Conservation (phyloP, 2,888 invertebrate genomes). For the Acanthacorydalis orientalis region DNA sequence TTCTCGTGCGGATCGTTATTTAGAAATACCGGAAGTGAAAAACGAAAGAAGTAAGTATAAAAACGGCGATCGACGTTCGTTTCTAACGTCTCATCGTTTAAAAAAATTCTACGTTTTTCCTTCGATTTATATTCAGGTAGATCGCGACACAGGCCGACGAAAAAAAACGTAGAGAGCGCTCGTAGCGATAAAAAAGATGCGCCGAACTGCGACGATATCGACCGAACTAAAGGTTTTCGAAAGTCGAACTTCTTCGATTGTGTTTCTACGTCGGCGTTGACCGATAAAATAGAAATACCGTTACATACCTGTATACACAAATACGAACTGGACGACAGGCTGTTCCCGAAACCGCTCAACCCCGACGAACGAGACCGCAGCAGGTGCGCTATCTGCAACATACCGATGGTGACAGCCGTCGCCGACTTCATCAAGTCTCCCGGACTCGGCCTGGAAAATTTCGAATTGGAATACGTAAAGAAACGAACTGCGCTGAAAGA, state of each 20-base stretch:
- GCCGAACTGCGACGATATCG: constrained; percentile 7
- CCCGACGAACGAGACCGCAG: constrained; percentile 28
- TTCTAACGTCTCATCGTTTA: too few relatives aligned
- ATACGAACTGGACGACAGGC: constrained; percentile 36
- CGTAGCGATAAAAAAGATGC: background rate
- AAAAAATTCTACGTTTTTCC: too few relatives aligned
- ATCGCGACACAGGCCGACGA: too few relatives aligned
- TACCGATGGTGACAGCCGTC: constrained; percentile 20
- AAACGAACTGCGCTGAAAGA: background rate
- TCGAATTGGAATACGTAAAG: constrained; percentile 1
- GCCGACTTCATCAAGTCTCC: background rate
- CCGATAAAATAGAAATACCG: constrained; percentile 14
- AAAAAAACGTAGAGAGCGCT: background rate
- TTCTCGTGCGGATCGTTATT: background rate
- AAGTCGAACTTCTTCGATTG: constrained; percentile 41
- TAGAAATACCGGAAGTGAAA: background rate
- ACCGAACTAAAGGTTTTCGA: constrained; percentile 28
- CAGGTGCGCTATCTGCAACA: constrained; percentile 32
- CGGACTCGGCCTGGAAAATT: background rate
- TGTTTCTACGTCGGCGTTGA: constrained; percentile 31
- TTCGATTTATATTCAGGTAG: too few relatives aligned
- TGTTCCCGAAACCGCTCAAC: constrained; percentile 35
- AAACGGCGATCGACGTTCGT: too few relatives aligned
- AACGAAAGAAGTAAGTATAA: background rate
- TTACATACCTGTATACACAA: constrained; percentile 35